Percentiles rank a stretch among this genome's conserved stretches.
Evolutionary conservation across 2,113 vertebrate species (phyloP).

Genomic region (Engystomops pustulosus): DNA sequence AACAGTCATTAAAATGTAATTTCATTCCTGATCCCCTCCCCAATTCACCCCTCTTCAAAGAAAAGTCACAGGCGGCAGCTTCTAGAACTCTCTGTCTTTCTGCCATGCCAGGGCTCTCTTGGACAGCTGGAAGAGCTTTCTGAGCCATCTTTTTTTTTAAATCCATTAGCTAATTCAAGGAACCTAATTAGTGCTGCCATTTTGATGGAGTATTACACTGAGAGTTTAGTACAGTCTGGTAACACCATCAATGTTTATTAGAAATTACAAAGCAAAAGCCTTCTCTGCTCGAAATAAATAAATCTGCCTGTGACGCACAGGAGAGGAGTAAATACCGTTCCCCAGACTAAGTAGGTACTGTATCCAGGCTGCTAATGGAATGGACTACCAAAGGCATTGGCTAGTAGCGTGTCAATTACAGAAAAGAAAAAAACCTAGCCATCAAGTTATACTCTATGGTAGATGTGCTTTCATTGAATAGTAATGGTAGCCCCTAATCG

Average conservation of each 20-base stretch:
- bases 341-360: neutral
- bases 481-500: neutral
- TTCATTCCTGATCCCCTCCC: conserved; percentile 70
- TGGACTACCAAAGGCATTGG: neutral
- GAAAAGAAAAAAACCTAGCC: no score
- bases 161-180: conserved; percentile 95
- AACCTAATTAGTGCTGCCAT: conserved; percentile 95
- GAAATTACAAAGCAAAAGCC: conserved; percentile 77
- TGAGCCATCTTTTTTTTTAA: conserved; percentile 80
- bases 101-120: conserved; percentile 77
- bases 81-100: conserved; percentile 80
- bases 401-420: no score
- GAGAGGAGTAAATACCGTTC: conserved; percentile 45
- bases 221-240: conserved; percentile 85
- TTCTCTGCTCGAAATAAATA: conserved; percentile 75
- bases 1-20: conserved; percentile 50
- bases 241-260: conserved; percentile 98
- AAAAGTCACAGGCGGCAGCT: conserved; percentile 76
- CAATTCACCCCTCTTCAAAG: conserved; percentile 57
- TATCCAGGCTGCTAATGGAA: conserved; percentile 37
- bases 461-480: neutral
- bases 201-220: conserved; percentile 86
- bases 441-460: no score
- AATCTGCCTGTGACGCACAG: conserved; percentile 58
- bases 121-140: conserved; percentile 84